These are phyloP conservation scores for Andrena praecox DNA, from an alignment of 2,888 invertebrate species.

Conservation along the genomic window DNA sequence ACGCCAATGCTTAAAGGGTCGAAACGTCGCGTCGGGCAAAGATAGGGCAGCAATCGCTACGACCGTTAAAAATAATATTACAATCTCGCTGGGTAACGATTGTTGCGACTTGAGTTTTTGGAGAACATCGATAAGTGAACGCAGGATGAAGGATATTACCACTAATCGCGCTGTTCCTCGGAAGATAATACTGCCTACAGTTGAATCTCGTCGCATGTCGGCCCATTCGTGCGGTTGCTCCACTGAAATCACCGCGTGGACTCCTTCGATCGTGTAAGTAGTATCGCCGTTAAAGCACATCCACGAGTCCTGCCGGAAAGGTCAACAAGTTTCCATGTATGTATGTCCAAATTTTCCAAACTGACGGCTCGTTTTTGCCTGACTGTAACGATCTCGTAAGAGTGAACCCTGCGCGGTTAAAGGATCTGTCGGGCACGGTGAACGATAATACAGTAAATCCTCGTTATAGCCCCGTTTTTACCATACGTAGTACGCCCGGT, in stretches of 20 bases:
- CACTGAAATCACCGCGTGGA: no score
- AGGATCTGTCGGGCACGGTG: neutral
- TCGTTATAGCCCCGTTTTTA: no score
- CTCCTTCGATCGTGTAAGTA: no score
- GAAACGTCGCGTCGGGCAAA: slow-evolving; percentile 19
- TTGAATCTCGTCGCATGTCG: neutral
- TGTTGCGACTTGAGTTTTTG: slow-evolving; percentile 25
- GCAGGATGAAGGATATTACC: slow-evolving; percentile 19
- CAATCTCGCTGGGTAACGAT: slow-evolving; percentile 24
- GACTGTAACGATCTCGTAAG: neutral
- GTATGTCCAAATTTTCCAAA: neutral
- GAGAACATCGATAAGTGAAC: slow-evolving; percentile 42
- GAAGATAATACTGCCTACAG: slow-evolving; percentile 25
- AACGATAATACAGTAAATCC: neutral
- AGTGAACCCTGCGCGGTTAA: slow-evolving; percentile 2
- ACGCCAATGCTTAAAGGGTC: slow-evolving; percentile 29
- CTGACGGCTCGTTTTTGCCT: neutral
- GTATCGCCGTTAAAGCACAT: no score
- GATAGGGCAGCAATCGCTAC: slow-evolving; percentile 32
- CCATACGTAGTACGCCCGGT: no score
- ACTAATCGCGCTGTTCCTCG: neutral
- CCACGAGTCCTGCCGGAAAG: neutral
- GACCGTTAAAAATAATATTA: slow-evolving; percentile 22
- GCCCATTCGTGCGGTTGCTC: neutral
- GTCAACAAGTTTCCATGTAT: neutral